These are phyloP conservation scores for Palythoa grandiflora DNA, from an alignment of 92 coral and sea anemone species.

Conservation along the genomic window DNA sequence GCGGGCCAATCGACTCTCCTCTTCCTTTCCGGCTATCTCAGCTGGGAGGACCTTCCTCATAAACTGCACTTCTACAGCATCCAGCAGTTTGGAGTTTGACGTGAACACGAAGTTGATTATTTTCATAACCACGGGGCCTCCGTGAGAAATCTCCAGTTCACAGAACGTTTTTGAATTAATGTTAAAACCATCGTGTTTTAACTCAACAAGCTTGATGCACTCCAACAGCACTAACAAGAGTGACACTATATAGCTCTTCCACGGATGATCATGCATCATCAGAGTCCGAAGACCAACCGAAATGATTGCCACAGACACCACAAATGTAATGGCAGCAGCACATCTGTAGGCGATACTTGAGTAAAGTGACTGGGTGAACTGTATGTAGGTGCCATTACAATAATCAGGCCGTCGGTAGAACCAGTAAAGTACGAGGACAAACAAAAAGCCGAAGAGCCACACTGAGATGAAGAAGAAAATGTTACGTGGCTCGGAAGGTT, in stretches of 20 bases:
- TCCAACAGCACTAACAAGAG: slow-evolving; percentile 37
- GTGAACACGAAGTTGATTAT: slow-evolving; percentile 33
- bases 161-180: slow-evolving; percentile 40
- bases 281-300: slow-evolving; percentile 21
- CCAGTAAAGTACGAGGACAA: slow-evolving; percentile 42
- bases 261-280: slow-evolving; percentile 16
- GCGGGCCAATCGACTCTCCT: not conserved
- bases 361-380: slow-evolving; percentile 46
- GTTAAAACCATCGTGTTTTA: slow-evolving; percentile 48
- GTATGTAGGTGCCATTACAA: slow-evolving; percentile 42
- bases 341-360: slow-evolving; percentile 27
- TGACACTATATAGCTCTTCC: slow-evolving; percentile 40
- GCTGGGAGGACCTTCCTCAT: slow-evolving; percentile 35
- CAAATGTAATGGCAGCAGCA: slow-evolving; percentile 33
- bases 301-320: slow-evolving; percentile 45
- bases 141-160: slow-evolving; percentile 50
- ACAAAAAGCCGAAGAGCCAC: slow-evolving; percentile 54
- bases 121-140: slow-evolving; percentile 28
- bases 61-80: slow-evolving; percentile 54
- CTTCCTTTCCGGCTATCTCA: slow-evolving; percentile 47
- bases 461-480: slow-evolving; percentile 39
- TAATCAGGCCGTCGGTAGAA: slow-evolving; percentile 43
- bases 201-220: slow-evolving; percentile 17
- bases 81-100: slow-evolving; percentile 40
- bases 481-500: slow-evolving; percentile 20